These are phyloP conservation scores for Caenorhabditis plicata DNA, from an alignment of 2,888 invertebrate genomes.

Conservation along the genomic window DNA sequence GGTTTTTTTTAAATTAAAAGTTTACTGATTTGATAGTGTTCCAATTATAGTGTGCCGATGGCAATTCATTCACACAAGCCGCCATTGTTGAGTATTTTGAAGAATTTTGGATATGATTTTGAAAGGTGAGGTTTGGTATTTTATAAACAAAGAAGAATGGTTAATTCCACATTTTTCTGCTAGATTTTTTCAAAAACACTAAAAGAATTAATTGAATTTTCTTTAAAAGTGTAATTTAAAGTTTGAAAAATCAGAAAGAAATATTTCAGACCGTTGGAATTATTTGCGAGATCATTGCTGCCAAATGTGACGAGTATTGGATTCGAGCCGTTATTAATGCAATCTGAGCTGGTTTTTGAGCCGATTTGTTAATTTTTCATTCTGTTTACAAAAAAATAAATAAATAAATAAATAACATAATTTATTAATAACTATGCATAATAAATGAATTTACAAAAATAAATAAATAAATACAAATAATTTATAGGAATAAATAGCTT, in stretches of 20 bases:
- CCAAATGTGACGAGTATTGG: conserved; percentile 85
- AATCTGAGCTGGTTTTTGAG: conserved; percentile 43
- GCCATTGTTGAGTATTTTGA: conserved; percentile 75
- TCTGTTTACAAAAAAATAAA: too few species aligned
- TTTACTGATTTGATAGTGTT: not conserved
- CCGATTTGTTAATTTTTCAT: too few species aligned
- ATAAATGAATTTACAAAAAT: too few species aligned
- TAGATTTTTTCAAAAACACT: too few species aligned
- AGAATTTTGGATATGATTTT: conserved; percentile 17
- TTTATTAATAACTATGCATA: too few species aligned
- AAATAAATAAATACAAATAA: too few species aligned
- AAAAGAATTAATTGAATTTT: not conserved
- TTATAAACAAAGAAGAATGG: too few species aligned
- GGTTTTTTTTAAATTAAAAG: conserved; percentile 8
- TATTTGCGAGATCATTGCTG: conserved; percentile 87
- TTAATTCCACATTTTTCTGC: too few species aligned
- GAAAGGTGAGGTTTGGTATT: not conserved
- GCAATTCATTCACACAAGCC: conserved; percentile 93
- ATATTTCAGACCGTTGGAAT: conserved; percentile 74
- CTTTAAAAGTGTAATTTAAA: not conserved
- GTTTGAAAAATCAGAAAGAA: too few species aligned
- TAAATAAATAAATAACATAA: too few species aligned
- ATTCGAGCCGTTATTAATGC: conserved; percentile 75
- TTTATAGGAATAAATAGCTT: too few species aligned
- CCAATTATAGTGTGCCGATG: conserved; percentile 73